These are phyloP conservation scores for Garra rufa DNA, from an alignment of 2,113 vertebrate genomes.

Conservation along the genomic window DNA sequence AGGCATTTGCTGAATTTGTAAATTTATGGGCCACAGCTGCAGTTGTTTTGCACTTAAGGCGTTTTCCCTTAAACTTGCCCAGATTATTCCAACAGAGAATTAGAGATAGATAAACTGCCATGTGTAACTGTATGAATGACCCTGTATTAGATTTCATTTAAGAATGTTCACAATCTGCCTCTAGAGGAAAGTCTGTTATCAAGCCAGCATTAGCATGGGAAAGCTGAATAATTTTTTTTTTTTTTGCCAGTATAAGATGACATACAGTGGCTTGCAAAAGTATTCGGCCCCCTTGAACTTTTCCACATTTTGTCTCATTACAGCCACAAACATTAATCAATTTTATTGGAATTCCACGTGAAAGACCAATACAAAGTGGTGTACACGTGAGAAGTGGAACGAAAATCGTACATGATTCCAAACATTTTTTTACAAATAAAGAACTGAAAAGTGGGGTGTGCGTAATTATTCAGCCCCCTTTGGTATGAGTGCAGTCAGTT, in stretches of 20 bases:
- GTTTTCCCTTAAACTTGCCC: conserved; percentile 28
- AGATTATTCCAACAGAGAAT: conserved; percentile 29
- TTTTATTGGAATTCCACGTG: no score
- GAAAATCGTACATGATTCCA: no score
- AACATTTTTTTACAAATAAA: no score
- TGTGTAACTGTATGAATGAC: not conserved
- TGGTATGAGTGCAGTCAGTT: no score
- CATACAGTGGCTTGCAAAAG: no score
- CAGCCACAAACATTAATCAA: no score
- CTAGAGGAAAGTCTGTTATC: conserved; percentile 25
- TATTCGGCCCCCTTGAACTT: no score
- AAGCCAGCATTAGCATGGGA: not conserved
- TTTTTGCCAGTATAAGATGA: not conserved
- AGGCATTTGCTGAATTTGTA: not conserved
- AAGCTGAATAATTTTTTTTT: not conserved
- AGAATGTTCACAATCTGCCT: conserved; percentile 1
- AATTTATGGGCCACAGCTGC: conserved; percentile 48
- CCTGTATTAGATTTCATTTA: conserved; percentile 10
- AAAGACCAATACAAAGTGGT: no score
- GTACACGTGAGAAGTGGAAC: no score
- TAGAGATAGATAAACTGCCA: conserved; percentile 8
- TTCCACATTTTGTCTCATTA: no score
- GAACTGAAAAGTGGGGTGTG: no score
- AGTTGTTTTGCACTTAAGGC: conserved; percentile 32
- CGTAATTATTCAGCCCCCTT: no score